Evolutionary conservation across 37 sponge, comb jelly and placozoan genomes (phyloP).

Genomic region (Chondrosia reniformis): DNA sequence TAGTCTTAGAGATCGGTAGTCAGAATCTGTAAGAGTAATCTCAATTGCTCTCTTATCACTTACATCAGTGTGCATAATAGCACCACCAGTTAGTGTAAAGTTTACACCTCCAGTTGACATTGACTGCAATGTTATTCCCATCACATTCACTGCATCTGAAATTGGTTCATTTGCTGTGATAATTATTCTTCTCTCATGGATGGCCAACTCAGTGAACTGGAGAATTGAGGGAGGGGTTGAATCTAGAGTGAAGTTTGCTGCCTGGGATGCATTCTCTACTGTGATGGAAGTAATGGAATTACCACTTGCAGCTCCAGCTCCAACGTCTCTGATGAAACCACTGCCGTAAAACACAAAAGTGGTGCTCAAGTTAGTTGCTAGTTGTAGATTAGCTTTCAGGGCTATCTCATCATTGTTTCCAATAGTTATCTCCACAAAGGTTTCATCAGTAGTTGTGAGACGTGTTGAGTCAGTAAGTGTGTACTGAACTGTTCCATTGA

Average conservation of each 20-base stretch:
- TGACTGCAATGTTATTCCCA: conserved; percentile 50
- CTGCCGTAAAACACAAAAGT: conserved; percentile 65
- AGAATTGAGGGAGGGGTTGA: conserved; percentile 52
- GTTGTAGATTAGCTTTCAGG: conserved; percentile 54
- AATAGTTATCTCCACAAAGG: conserved; percentile 46
- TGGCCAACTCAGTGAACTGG: conserved; percentile 59
- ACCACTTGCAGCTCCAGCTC: conserved; percentile 25
- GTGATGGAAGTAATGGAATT: conserved; percentile 40
- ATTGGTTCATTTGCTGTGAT: conserved; percentile 65
- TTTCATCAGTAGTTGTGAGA: conserved; percentile 22
- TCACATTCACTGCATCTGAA: conserved; percentile 28
- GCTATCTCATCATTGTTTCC: conserved; percentile 42
- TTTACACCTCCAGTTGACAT: conserved; percentile 24
- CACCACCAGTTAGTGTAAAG: conserved; percentile 63
- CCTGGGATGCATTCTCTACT: conserved; percentile 35
- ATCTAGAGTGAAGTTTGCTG: conserved; percentile 38
- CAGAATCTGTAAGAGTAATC: conserved; percentile 46
- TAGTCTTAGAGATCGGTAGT: conserved; percentile 68
- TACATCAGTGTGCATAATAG: conserved; percentile 28
- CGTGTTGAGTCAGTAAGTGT: conserved; percentile 51
- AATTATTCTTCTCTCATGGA: conserved; percentile 38
- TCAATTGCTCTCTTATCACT: conserved; percentile 46
- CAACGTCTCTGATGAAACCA: conserved; percentile 63
- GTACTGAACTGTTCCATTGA: conserved; percentile 38
- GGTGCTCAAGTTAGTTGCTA: conserved; percentile 53